Evolutionary conservation across 1,140 invertebrate species (phyloP).

Genomic region (Trachelipus rathkii): DNA sequence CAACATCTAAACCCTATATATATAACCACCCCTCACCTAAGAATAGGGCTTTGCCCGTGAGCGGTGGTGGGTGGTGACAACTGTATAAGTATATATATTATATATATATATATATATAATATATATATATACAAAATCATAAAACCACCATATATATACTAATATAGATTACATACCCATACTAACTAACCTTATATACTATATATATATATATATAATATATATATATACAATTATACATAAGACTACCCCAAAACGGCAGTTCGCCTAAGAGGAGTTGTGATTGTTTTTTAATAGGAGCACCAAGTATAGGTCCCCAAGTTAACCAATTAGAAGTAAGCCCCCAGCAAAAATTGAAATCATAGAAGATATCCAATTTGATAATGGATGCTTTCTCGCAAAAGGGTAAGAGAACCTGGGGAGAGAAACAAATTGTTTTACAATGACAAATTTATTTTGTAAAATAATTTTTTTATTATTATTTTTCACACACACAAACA

Average conservation of each 20-base stretch:
- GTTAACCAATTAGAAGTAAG: slow-evolving; percentile 90
- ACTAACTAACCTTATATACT: too few relatives aligned
- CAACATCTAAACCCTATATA: too few relatives aligned
- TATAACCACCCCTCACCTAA: too few relatives aligned
- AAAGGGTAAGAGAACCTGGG: slow-evolving; percentile 80
- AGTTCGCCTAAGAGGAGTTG: slow-evolving; percentile 84
- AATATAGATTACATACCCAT: too few relatives aligned
- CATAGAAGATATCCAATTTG: slow-evolving; percentile 97
- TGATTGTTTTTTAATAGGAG: slow-evolving; percentile 89
- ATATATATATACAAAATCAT: slow-evolving; percentile 14
- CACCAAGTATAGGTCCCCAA: slow-evolving; percentile 89
- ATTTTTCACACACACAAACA: too few relatives aligned
- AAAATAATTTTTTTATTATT: too few relatives aligned
- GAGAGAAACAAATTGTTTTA: background rate
- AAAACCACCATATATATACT: too few relatives aligned
- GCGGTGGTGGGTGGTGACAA: too few relatives aligned
- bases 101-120: slow-evolving; percentile 23
- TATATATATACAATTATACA: slow-evolving; percentile 7
- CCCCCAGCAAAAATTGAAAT: slow-evolving; percentile 95
- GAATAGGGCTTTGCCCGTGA: too few relatives aligned
- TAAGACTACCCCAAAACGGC: slow-evolving; percentile 91
- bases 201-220: background rate
- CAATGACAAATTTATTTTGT: background rate
- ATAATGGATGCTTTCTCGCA: slow-evolving; percentile 91
- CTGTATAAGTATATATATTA: background rate